Conservation (phyloP, 2,888 invertebrate genomes). For the Polydrusus tereticollis region DNA sequence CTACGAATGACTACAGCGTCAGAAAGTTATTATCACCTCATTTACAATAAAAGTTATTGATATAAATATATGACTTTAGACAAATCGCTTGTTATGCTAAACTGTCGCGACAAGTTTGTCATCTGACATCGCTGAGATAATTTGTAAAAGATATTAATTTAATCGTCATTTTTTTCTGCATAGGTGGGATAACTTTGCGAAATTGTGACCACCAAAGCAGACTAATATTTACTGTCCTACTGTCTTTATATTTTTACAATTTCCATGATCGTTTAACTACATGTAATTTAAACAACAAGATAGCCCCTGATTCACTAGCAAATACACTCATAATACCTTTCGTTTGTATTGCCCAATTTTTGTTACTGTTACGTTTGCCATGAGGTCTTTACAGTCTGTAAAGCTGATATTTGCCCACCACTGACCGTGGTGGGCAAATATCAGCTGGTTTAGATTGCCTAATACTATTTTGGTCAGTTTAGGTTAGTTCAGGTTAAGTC, state of each 20-base stretch:
- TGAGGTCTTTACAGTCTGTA: no score
- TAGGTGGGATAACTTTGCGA: conserved; percentile 38
- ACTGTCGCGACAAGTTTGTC: conserved; percentile 35
- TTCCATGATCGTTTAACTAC: neutral
- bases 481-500: no score
- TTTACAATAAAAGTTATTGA: conserved; percentile 29
- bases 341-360: no score
- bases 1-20: conserved; percentile 15
- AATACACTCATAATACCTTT: no score
- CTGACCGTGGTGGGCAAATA: no score
- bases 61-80: conserved; percentile 32
- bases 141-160: conserved; percentile 37
- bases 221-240: conserved; percentile 17
- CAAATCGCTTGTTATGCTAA: conserved; percentile 36
- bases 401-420: no score
- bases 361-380: no score
- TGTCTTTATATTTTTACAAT: neutral
- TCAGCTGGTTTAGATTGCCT: no score
- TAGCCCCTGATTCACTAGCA: no score
- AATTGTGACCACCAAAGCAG: conserved; percentile 40
- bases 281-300: no score
- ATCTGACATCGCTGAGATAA: conserved; percentile 23
- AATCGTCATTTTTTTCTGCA: conserved; percentile 18
- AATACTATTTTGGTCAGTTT: no score
- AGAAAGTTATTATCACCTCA: conserved; percentile 18